Percentiles rank a stretch among this genome's conserved stretches.
Evolutionary conservation across 2,113 vertebrate species (phyloP).

Genomic region (Marmota monax): DNA sequence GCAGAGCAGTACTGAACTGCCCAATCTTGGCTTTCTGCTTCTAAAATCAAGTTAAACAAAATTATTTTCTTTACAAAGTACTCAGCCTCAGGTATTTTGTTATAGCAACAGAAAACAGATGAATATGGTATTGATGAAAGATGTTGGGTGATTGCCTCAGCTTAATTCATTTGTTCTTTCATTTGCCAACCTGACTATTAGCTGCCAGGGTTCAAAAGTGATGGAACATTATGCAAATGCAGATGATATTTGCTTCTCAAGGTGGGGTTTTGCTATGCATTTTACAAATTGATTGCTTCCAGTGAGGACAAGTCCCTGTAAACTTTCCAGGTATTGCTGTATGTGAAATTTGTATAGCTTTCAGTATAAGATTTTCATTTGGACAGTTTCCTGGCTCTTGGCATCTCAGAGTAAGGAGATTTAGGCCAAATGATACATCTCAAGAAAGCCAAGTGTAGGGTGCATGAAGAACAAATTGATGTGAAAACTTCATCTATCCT

Average conservation of each 20-base stretch:
- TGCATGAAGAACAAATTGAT: neutral
- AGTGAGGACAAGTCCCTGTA: neutral
- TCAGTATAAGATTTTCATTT: neutral
- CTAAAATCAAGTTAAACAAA: neutral
- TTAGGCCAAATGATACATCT: neutral
- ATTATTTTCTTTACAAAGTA: neutral
- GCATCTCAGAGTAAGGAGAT: neutral
- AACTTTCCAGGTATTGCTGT: neutral
- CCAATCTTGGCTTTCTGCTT: neutral
- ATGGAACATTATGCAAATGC: conserved; percentile 49
- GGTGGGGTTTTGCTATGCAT: neutral
- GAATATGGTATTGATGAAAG: conserved; percentile 61
- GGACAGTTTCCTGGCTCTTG: conserved; percentile 15
- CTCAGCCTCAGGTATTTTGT: neutral
- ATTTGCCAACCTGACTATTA: neutral
- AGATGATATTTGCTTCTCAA: neutral
- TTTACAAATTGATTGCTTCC: conserved; percentile 12
- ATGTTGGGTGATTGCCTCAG: conserved; percentile 53
- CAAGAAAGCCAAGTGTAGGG: neutral
- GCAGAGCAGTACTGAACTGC: neutral
- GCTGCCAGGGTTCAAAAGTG: conserved; percentile 28
- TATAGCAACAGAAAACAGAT: neutral
- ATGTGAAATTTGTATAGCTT: conserved; percentile 10
- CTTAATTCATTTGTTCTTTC: conserved; percentile 56
- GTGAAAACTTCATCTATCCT: neutral